phyloP scores from a whole-genome alignment of 2,797 vertebrate genomes.

The Cryptoblepharus egeriae region DNA sequence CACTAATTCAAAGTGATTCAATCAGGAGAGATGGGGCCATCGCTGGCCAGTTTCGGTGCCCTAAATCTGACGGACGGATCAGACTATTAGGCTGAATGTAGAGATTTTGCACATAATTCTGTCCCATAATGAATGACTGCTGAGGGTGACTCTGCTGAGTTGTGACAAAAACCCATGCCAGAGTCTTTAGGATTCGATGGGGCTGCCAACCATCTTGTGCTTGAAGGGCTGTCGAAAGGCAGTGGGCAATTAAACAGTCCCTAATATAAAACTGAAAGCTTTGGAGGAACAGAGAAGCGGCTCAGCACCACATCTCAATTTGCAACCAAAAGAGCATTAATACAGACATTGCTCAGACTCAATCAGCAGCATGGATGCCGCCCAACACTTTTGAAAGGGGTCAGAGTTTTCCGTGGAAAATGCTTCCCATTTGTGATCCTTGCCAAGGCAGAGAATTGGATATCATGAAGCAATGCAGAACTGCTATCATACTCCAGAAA shows the following conservation, averaged over 20 bases:
- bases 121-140: slow-evolving; percentile 68
- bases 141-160: slow-evolving; percentile 61
- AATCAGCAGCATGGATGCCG: not conserved
- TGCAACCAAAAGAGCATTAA: not conserved
- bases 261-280: slow-evolving; percentile 34
- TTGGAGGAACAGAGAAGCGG: slow-evolving; percentile 9
- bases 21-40: slow-evolving; percentile 53
- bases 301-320: not conserved
- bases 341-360: no score
- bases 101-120: slow-evolving; percentile 65
- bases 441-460: not conserved
- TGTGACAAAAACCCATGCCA: slow-evolving; percentile 43
- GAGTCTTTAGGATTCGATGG: slow-evolving; percentile 42
- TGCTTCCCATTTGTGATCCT: not conserved
- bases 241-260: slow-evolving; percentile 48
- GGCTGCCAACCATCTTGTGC: slow-evolving; percentile 54
- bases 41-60: slow-evolving; percentile 54
- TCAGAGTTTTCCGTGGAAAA: not conserved
- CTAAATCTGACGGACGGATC: slow-evolving; percentile 67
- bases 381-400: not conserved
- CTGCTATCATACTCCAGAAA: not conserved
- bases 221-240: slow-evolving; percentile 47
- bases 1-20: slow-evolving; percentile 67
- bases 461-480: not conserved
- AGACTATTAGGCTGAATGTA: slow-evolving; percentile 62